Evolutionary conservation across 2,797 vertebrate species (phyloP).

Genomic region (Pteropus rufus): DNA sequence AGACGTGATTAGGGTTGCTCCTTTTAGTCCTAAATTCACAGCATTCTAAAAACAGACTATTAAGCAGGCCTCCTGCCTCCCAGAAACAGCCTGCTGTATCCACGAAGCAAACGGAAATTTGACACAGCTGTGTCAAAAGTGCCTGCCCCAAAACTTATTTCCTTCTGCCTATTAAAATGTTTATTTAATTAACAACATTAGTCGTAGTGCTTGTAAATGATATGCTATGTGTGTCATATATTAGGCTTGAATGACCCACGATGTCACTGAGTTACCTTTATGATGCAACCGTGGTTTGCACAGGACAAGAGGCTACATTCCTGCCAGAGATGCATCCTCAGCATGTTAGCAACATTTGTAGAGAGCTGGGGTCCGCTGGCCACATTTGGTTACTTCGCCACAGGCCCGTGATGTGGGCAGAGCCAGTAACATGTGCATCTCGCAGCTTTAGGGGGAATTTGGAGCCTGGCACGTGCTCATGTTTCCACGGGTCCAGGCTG

Average conservation of each 20-base stretch:
- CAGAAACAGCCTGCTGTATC: accelerated
- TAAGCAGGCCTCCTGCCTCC: background rate
- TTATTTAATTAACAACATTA: background rate
- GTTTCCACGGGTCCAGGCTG: too few species aligned
- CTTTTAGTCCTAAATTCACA: background rate
- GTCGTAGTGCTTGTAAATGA: background rate
- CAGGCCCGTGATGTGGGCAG: accelerated
- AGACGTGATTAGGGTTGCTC: background rate
- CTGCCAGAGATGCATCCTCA: accelerated
- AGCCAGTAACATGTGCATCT: accelerated
- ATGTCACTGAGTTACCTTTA: background rate
- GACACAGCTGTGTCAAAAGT: background rate
- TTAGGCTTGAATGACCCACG: too few species aligned
- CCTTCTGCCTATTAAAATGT: background rate
- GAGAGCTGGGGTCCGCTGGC: accelerated
- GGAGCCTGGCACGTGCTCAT: background rate
- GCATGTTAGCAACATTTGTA: background rate
- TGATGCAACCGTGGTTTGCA: too few species aligned
- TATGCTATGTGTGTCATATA: too few species aligned
- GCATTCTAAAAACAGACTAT: background rate
- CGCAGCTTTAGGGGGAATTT: accelerated
- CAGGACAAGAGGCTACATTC: accelerated
- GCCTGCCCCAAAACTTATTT: accelerated
- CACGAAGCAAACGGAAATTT: background rate
- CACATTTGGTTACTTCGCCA: background rate